A percentile compares a stretch with the other conserved stretches of the same genome.
These are phyloP conservation scores for Hypsibius dujardini DNA, from an alignment of 1,140 invertebrate species.

Conservation along the genomic window DNA sequence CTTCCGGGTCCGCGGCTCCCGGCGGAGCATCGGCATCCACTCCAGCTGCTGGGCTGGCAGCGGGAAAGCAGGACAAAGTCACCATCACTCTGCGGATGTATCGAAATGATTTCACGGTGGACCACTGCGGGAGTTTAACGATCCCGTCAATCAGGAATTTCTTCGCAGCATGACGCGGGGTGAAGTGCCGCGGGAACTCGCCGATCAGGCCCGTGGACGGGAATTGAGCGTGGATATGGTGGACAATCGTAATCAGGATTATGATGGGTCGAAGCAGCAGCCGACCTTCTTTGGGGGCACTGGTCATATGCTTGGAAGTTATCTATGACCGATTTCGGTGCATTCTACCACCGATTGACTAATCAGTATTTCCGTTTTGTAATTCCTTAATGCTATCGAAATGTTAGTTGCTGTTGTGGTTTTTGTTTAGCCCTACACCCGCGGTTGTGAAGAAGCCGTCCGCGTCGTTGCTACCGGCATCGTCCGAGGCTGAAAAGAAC, in stretches of 20 bases:
- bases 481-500: conserved; percentile 31
- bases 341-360: not conserved
- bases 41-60: not conserved
- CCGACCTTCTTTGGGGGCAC: conserved; percentile 62
- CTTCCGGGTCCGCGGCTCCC: not conserved
- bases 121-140: conserved; percentile 62
- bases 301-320: conserved; percentile 71
- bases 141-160: conserved; percentile 70
- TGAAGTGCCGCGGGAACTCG: conserved; percentile 68
- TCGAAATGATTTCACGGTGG: conserved; percentile 84
- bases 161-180: conserved; percentile 40
- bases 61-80: conserved; percentile 23
- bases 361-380: not conserved
- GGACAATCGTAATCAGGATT: conserved; percentile 70
- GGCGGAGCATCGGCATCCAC: not conserved
- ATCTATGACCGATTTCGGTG: conserved; percentile 19
- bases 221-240: conserved; percentile 78
- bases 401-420: not conserved
- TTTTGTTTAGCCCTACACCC: conserved; percentile 43
- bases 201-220: conserved; percentile 45
- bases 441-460: conserved; percentile 33
- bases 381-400: conserved; percentile 19
- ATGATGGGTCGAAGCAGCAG: conserved; percentile 41
- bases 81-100: conserved; percentile 65
- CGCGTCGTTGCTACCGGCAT: conserved; percentile 20